Evolutionary conservation across 2,113 vertebrate genomes (phyloP), one percentile per base, ranked within the genome.

Genomic region (Leuciscus idus): DNA sequence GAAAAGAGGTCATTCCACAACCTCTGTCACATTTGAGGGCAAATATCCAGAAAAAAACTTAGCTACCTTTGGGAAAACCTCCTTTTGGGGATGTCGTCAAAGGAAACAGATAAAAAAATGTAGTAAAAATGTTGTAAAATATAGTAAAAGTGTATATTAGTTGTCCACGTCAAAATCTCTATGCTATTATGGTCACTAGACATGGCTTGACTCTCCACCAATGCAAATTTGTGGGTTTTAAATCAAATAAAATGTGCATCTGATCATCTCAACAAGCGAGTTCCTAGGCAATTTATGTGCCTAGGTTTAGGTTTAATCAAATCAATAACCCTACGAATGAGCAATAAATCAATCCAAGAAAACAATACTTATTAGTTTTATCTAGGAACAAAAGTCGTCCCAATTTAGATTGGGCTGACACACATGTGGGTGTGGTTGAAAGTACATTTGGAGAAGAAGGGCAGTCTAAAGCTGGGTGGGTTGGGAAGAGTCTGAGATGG

Each of bases 1-100:
- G 82, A 8, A 84, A 89, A 85, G 11, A 48, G 86, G 82, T 85
- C 85, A 90, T 87, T 94, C 93, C 92, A 93, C 93, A 93, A 94
- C 92, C 92, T 88, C 78, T 81, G 39, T 21, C 68, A 77, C n/a
- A 30, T 76, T 19, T 62, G 46, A 73, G 76, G 21, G 30, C 55
- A 66, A 23, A 46, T 36, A 36, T 33, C 9, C 36, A 70, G 66
- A 21, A 17, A 66, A 66, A 30, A 17, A 2, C 1, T 3, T 6
- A 7, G 33, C 33, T 72, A 4, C 68, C 19, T 72, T 72, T 23
- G 33, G 36, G 36, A 43, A 72, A 72, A 43, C 9, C 19, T 23
- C 9, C 9, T 43, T 36, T 70, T 70, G 30, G 17, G 30, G 17
- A 19, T 23, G 36, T 4, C 2, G 9, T 43, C 19, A 11, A 39